Percentiles rank a stretch among this genome's conserved stretches.
These are phyloP conservation scores for Rallus limicola DNA, from an alignment of 2,113 vertebrate species.

Conservation along the genomic window DNA sequence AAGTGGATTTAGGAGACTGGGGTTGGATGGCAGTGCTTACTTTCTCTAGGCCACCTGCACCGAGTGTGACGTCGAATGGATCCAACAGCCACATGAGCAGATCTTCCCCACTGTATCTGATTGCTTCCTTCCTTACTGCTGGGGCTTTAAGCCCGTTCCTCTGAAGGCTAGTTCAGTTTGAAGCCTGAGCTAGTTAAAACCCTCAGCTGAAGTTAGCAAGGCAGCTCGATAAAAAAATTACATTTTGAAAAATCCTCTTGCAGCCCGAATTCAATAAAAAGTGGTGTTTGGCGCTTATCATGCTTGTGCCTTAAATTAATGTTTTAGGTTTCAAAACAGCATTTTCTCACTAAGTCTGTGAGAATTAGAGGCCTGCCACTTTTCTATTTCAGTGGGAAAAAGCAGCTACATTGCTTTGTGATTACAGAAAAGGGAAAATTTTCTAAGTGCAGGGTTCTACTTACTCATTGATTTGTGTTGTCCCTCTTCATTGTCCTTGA, in stretches of 20 bases:
- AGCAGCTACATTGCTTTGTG: neutral
- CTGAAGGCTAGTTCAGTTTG: neutral
- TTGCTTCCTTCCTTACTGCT: neutral
- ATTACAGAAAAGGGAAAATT: neutral
- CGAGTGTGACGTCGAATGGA: neutral
- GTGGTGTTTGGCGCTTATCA: neutral
- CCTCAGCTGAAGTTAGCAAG: neutral
- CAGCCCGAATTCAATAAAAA: neutral
- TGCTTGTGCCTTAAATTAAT: neutral
- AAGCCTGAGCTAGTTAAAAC: neutral
- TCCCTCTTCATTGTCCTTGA: conserved; percentile 16
- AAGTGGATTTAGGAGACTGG: neutral
- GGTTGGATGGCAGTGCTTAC: neutral
- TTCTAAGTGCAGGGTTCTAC: neutral
- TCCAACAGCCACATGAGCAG: neutral
- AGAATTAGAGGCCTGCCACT: neutral
- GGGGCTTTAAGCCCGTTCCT: neutral
- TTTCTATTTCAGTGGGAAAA: neutral
- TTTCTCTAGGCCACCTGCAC: neutral
- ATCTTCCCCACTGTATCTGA: neutral
- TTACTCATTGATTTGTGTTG: neutral
- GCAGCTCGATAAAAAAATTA: neutral
- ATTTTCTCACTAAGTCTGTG: neutral
- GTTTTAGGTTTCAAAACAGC: neutral
- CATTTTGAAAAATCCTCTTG: neutral